A percentile compares a stretch with the other conserved stretches of the same genome.
Conservation (phyloP, 2,797 vertebrate species). For the Thaleichthys pacificus region DNA sequence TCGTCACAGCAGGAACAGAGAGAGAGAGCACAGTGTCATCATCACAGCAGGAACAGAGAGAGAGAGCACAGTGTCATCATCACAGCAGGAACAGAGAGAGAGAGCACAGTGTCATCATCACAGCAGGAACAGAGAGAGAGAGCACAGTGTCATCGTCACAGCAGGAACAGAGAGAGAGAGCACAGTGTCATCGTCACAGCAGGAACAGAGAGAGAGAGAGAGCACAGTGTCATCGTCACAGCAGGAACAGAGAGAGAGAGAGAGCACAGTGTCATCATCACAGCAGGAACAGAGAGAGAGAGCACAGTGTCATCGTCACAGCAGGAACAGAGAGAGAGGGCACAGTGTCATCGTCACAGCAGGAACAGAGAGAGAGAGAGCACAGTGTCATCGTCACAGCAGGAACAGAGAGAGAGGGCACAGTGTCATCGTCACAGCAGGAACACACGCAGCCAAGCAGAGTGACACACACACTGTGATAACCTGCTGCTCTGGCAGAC, state of each 20-base stretch:
- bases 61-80: background rate
- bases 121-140: background rate
- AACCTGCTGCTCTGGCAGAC: conserved; percentile 33
- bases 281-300: background rate
- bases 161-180: background rate
- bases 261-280: too few relatives aligned
- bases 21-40: too few relatives aligned
- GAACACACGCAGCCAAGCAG: conserved; percentile 15
- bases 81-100: background rate
- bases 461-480: conserved; percentile 17
- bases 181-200: background rate
- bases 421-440: background rate
- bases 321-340: background rate
- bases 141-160: background rate
- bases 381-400: background rate
- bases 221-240: background rate
- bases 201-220: background rate
- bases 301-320: background rate
- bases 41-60: background rate
- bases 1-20: background rate
- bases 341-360: background rate
- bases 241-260: background rate
- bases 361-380: background rate
- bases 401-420: background rate
- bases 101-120: too few relatives aligned